Percentiles rank a stretch among this genome's conserved stretches.
Evolutionary conservation across 1,140 invertebrate species (phyloP).

Genomic region (Bilobella aurantiaca): DNA sequence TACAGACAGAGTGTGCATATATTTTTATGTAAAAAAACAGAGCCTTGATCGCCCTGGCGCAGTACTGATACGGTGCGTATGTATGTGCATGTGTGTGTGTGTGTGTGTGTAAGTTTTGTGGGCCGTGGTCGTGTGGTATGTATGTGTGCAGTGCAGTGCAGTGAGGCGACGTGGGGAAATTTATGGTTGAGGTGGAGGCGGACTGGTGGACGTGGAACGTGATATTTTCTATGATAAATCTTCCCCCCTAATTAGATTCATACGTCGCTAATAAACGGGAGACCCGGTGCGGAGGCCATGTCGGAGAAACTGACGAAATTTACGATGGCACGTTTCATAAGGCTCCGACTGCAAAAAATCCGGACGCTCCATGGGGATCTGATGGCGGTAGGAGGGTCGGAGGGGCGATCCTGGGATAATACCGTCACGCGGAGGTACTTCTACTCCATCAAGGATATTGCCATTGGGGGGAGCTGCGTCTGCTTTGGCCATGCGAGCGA

Average conservation of each 20-base stretch:
- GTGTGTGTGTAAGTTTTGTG: too few species aligned
- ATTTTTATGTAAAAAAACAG: too few species aligned
- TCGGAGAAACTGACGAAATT: slow-evolving; percentile 59
- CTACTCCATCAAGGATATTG: slow-evolving; percentile 82
- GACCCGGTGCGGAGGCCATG: slow-evolving; percentile 50
- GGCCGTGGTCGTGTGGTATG: too few species aligned
- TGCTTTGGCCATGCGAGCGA: slow-evolving; percentile 75
- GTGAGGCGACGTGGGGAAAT: too few species aligned
- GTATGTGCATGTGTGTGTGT: too few species aligned
- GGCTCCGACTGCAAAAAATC: slow-evolving; percentile 62
- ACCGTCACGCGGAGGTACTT: slow-evolving; percentile 57
- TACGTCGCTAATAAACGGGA: slow-evolving; percentile 64
- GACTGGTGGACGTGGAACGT: too few species aligned
- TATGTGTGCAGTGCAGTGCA: too few species aligned
- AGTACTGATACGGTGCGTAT: too few species aligned
- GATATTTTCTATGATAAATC: too few species aligned
- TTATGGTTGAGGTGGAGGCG: too few species aligned
- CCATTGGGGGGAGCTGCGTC: slow-evolving; percentile 75
- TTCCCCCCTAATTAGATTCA: slow-evolving; percentile 56
- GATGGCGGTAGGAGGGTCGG: slow-evolving; percentile 45
- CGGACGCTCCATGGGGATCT: slow-evolving; percentile 51
- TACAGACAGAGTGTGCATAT: too few species aligned
- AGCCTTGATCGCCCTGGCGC: too few species aligned
- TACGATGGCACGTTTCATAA: slow-evolving; percentile 69
- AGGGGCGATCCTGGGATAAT: slow-evolving; percentile 23